Conservation (phyloP, 2,113 vertebrate genomes). For the Cyprinodon variegatus region DNA sequence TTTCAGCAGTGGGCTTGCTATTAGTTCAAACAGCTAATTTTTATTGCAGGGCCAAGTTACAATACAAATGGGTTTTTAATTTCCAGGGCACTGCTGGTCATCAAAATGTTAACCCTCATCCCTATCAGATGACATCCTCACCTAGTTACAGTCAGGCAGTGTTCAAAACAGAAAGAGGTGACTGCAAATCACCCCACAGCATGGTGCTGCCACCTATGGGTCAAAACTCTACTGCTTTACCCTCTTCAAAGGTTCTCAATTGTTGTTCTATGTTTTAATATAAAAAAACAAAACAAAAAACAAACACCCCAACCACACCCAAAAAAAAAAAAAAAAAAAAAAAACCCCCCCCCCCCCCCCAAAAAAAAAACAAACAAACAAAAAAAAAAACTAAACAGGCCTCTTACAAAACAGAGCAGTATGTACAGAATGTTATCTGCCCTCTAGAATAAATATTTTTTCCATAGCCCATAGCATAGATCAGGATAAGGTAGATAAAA, state of each 20-base stretch:
- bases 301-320: too few species aligned
- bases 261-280: not conserved
- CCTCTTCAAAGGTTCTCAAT: not conserved
- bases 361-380: too few species aligned
- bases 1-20: not conserved
- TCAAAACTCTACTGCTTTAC: not conserved
- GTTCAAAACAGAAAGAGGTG: constrained; percentile 27
- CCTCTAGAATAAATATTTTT: not conserved
- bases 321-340: too few species aligned
- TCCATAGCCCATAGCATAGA: not conserved
- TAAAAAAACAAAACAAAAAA: too few species aligned
- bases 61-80: constrained; percentile 13
- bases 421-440: not conserved
- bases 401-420: not conserved
- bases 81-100: constrained; percentile 19
- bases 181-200: not conserved
- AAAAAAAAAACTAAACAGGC: too few species aligned
- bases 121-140: constrained; percentile 40
- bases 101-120: constrained; percentile 35
- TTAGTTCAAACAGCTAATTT: not conserved
- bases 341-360: too few species aligned
- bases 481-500: not conserved
- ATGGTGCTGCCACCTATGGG: constrained; percentile 69
- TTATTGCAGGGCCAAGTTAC: constrained; percentile 20
- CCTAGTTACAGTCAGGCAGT: constrained; percentile 38